A percentile compares a stretch with the other conserved stretches of the same genome.
Evolutionary conservation across 1,140 invertebrate genomes (phyloP).

Genomic region (Pemphigus obesinymphae): DNA sequence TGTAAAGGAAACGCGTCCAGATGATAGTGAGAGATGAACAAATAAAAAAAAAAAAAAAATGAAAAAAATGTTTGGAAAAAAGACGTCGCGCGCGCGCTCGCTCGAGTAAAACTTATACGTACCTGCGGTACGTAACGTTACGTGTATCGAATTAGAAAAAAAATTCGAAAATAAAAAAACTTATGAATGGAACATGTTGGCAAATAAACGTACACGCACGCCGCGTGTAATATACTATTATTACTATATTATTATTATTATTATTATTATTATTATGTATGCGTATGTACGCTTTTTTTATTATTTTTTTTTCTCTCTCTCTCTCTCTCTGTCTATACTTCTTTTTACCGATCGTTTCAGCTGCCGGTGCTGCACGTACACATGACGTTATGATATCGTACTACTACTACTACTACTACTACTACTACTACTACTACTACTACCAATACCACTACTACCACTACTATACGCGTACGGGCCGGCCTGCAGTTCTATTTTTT

Average conservation of each 20-base stretch:
- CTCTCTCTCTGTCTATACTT: not conserved
- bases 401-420: not conserved
- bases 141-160: not conserved
- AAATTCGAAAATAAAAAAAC: too few species aligned
- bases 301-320: not conserved
- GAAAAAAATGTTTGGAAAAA: not conserved
- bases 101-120: too few species aligned
- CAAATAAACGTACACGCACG: constrained; percentile 4
- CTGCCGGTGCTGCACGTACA: constrained; percentile 1
- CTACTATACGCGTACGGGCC: not conserved
- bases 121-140: not conserved
- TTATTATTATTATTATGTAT: too few species aligned
- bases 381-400: not conserved
- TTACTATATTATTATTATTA: not conserved
- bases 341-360: constrained; percentile 32
- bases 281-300: not conserved
- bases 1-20: too few species aligned
- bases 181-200: constrained; percentile 39
- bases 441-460: not conserved
- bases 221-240: not conserved
- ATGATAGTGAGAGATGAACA: too few species aligned
- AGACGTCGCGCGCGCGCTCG: not conserved
- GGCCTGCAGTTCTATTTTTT: constrained; percentile 35
- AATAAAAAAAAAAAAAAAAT: not conserved
- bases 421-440: not conserved